Conservation (phyloP, 2,888 invertebrate genomes). For the Lathronympha strigana region DNA sequence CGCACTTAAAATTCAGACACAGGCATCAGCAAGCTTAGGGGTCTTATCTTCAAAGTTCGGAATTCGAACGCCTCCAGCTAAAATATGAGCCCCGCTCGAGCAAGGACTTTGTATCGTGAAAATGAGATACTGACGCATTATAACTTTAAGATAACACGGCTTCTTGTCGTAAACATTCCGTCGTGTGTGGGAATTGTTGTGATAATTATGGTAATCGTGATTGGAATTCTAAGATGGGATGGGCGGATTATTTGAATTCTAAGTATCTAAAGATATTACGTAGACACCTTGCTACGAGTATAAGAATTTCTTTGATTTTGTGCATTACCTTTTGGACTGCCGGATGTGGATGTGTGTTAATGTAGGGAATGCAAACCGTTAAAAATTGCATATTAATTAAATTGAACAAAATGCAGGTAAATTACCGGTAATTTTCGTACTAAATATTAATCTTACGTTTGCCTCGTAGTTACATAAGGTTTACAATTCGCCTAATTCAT, state of each 20-base stretch:
- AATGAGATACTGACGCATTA: constrained; percentile 55
- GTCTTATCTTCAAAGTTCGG: constrained; percentile 73
- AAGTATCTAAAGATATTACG: too few species aligned
- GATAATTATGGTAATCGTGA: constrained; percentile 19
- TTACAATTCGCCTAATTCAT: too few species aligned
- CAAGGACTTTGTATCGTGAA: constrained; percentile 56
- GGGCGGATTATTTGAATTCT: constrained; percentile 16
- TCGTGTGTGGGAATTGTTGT: constrained; percentile 30
- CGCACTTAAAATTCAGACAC: constrained; percentile 38
- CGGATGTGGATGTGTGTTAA: too few species aligned
- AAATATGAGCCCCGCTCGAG: constrained; percentile 58
- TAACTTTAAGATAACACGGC: constrained; percentile 45
- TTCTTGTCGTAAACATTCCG: constrained; percentile 34
- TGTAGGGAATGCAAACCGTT: too few species aligned
- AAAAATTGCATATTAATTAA: too few species aligned
- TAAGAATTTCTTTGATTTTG: too few species aligned
- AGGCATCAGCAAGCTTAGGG: constrained; percentile 62
- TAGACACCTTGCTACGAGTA: too few species aligned
- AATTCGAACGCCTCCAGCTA: constrained; percentile 67
- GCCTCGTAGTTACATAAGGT: too few species aligned
- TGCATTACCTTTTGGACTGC: too few species aligned
- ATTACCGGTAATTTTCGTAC: too few species aligned
- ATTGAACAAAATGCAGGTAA: too few species aligned
- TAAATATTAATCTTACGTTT: too few species aligned
- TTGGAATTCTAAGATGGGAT: constrained; percentile 16